Percentiles rank a stretch among this genome's conserved stretches.
phyloP scores from a whole-genome alignment of 2,888 invertebrate genomes.

The Pharmacophagus antenor region DNA sequence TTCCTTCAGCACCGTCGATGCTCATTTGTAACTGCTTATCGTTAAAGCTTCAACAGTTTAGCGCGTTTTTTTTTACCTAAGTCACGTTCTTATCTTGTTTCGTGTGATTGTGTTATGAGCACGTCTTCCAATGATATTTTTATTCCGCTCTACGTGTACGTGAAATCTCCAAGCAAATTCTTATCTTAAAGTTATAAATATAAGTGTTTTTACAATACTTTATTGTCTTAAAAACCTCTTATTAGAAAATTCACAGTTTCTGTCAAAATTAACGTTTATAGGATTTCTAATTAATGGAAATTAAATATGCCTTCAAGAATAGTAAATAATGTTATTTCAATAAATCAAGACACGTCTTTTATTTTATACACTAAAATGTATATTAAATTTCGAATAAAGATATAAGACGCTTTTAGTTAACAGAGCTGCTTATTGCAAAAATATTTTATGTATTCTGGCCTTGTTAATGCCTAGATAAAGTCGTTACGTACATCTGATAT shows the following conservation, averaged over 20 bases:
- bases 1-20: constrained; percentile 32
- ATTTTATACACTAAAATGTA: no score
- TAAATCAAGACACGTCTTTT: background rate
- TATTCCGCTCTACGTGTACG: no score
- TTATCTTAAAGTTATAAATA: no score
- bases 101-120: background rate
- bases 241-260: background rate
- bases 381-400: background rate
- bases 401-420: background rate
- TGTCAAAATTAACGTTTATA: background rate
- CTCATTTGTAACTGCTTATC: constrained; percentile 26
- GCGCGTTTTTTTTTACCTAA: constrained; percentile 19
- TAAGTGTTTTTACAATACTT: no score
- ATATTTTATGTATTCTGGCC: constrained; percentile 19
- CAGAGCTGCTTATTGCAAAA: constrained; percentile 9
- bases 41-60: constrained; percentile 17
- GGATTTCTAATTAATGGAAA: background rate
- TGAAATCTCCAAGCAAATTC: no score
- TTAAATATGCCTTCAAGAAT: background rate
- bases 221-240: background rate
- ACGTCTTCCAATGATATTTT: no score
- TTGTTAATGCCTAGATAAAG: constrained; percentile 26
- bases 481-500: constrained; percentile 38
- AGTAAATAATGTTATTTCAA: background rate
- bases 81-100: background rate